Percentiles rank a stretch among this genome's conserved stretches.
Conservation (phyloP, 2,888 invertebrate species). For the Heterodera filipjevi region DNA sequence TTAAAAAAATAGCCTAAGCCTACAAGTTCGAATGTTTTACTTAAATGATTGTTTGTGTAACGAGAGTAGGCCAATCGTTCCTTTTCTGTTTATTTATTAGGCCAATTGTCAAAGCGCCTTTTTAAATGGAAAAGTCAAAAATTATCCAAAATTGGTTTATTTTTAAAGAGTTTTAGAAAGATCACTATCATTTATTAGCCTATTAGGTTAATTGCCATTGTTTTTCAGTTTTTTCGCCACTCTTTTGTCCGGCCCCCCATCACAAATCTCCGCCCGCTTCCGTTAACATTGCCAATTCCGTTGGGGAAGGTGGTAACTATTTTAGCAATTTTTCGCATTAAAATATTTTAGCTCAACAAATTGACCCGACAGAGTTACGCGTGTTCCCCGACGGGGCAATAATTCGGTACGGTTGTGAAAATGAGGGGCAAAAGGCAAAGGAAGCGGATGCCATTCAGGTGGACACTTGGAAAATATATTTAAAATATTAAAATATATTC, state of each 20-base stretch:
- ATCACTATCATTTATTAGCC: neutral
- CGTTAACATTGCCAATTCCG: constrained; percentile 12
- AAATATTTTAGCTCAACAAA: neutral
- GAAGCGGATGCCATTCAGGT: constrained; percentile 46
- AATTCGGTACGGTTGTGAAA: constrained; percentile 53
- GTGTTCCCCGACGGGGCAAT: constrained; percentile 63
- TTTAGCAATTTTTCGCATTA: neutral
- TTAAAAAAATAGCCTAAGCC: too few species aligned
- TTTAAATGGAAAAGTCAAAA: too few species aligned
- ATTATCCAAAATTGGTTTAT: too few species aligned
- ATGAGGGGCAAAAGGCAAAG: constrained; percentile 13
- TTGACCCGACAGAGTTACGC: constrained; percentile 36
- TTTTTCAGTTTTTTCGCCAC: neutral
- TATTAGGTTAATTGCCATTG: neutral
- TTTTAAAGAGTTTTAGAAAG: too few species aligned
- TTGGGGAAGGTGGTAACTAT: neutral
- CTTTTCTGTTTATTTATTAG: too few species aligned
- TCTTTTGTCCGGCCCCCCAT: constrained; percentile 14
- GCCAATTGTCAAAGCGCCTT: too few species aligned
- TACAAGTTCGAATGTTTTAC: too few species aligned
- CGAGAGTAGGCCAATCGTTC: too few species aligned
- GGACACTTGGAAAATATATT: constrained; percentile 41
- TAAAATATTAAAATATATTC: too few species aligned
- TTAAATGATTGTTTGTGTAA: too few species aligned
- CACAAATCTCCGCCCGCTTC: constrained; percentile 28